These are phyloP conservation scores for Pollachius pollachius DNA, from an alignment of 2,113 vertebrate genomes.

Conservation along the genomic window DNA sequence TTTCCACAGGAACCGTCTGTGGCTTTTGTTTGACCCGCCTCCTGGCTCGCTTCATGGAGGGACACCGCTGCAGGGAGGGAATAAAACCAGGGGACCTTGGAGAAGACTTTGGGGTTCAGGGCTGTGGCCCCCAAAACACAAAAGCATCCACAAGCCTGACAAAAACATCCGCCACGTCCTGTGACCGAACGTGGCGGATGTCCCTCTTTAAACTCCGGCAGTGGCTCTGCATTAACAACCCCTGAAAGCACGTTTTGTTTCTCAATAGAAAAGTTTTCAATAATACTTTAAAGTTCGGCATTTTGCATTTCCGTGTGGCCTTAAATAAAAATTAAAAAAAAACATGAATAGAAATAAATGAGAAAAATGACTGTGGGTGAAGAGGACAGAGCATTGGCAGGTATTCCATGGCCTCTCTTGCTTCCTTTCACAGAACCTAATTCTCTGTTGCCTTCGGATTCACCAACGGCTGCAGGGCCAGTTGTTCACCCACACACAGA, in stretches of 20 bases:
- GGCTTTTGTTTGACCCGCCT: not conserved
- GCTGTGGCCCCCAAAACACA: constrained; percentile 9
- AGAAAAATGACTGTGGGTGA: constrained; percentile 6
- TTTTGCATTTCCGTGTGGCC: constrained; percentile 19
- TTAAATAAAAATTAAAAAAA: constrained; percentile 8
- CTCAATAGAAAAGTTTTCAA: constrained; percentile 14
- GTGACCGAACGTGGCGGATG: constrained; percentile 7
- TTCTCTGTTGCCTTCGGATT: constrained; percentile 22
- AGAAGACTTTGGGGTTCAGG: constrained; percentile 39
- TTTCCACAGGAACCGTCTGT: too few relatives aligned
- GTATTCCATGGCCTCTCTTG: constrained; percentile 34
- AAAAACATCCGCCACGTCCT: constrained; percentile 28
- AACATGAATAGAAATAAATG: not conserved
- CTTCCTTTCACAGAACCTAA: constrained; percentile 15
- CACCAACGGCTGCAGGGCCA: constrained; percentile 13
- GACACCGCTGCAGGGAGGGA: not conserved
- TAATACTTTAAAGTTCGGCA: constrained; percentile 9
- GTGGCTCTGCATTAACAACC: constrained; percentile 29
- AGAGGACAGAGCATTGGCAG: constrained; percentile 20
- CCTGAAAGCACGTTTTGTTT: constrained; percentile 44
- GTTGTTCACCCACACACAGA: constrained; percentile 12
- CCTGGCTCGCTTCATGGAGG: not conserved
- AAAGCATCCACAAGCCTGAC: constrained; percentile 29
- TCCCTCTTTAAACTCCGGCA: not conserved
- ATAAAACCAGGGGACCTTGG: not conserved